Conservation (phyloP, 2,113 vertebrate genomes). For the Paraplagusia blochii region DNA sequence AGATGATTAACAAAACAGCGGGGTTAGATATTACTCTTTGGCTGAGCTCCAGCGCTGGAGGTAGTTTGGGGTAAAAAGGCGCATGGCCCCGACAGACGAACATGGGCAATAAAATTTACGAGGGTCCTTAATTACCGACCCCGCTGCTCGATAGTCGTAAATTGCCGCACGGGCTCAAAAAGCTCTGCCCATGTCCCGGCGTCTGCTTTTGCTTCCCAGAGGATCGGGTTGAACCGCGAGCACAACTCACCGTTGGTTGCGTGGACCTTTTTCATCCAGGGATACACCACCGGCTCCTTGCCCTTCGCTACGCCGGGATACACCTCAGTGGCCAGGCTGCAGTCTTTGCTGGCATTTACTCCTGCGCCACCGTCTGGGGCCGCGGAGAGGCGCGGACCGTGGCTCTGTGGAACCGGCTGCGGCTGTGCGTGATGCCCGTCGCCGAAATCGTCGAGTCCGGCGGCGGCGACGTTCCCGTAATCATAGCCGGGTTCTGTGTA, state of each 20-base stretch:
- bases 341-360: constrained; percentile 80
- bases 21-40: constrained; percentile 78
- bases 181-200: constrained; percentile 56
- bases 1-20: constrained; percentile 81
- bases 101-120: constrained; percentile 98
- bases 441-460: constrained; percentile 75
- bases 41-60: constrained; percentile 76
- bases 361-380: constrained; percentile 79
- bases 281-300: constrained; percentile 95
- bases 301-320: constrained; percentile 83
- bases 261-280: constrained; percentile 99
- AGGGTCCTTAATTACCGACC: constrained; percentile 96
- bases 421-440: constrained; percentile 77
- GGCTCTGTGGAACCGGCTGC: constrained; percentile 80
- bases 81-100: constrained; percentile 86
- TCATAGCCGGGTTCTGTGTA: constrained; percentile 84
- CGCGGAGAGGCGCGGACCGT: constrained; percentile 76
- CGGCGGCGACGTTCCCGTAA: constrained; percentile 76
- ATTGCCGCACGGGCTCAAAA: constrained; percentile 84
- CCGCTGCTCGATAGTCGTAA: constrained; percentile 94
- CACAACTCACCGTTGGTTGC: constrained; percentile 89
- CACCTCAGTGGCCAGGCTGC: constrained; percentile 82
- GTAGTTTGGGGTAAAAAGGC: constrained; percentile 86
- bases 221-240: constrained; percentile 55
- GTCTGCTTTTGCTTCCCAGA: constrained; percentile 55